Evolutionary conservation across 2,797 vertebrate species (phyloP).

Genomic region (Paratrypauchen microcephalus): DNA sequence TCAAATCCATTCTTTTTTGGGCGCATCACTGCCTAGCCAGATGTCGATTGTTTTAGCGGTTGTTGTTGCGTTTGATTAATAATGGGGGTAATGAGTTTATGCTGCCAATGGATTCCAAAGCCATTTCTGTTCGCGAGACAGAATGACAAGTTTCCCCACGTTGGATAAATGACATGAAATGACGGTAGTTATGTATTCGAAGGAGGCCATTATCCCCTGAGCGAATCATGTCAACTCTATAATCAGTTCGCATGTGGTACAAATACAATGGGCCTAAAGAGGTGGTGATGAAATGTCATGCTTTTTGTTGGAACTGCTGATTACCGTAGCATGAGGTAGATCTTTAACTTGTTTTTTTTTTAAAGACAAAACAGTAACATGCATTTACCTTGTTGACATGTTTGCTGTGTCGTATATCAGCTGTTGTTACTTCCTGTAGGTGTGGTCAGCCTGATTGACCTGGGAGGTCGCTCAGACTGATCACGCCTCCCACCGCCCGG

Average conservation of each 20-base stretch:
- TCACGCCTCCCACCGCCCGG: no score
- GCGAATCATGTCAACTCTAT: slow-evolving; percentile 17
- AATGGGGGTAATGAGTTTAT: slow-evolving; percentile 21
- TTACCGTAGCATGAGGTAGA: slow-evolving; percentile 10
- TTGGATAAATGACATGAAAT: slow-evolving; percentile 26
- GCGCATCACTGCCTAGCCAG: slow-evolving; percentile 17
- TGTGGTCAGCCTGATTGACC: no score
- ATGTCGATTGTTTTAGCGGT: slow-evolving; percentile 33
- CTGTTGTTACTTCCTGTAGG: no score
- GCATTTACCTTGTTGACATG: no score
- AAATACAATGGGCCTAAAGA: neutral
- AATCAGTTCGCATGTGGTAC: slow-evolving; percentile 12
- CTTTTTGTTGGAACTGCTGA: neutral
- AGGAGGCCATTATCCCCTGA: slow-evolving; percentile 23
- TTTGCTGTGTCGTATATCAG: no score
- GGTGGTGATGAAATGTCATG: neutral
- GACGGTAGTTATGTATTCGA: slow-evolving; percentile 6
- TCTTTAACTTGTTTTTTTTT: no score
- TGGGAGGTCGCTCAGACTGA: no score
- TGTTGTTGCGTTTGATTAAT: slow-evolving; percentile 27
- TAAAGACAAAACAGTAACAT: no score
- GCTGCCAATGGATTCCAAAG: slow-evolving; percentile 19
- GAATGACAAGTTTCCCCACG: slow-evolving; percentile 14
- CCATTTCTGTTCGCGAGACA: slow-evolving; percentile 12
- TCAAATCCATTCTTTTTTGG: slow-evolving; percentile 36